Evolutionary conservation across 1,140 invertebrate species (phyloP), one percentile per base, ranked within the genome.

Genomic region (Anoplolepis gracilipes): DNA sequence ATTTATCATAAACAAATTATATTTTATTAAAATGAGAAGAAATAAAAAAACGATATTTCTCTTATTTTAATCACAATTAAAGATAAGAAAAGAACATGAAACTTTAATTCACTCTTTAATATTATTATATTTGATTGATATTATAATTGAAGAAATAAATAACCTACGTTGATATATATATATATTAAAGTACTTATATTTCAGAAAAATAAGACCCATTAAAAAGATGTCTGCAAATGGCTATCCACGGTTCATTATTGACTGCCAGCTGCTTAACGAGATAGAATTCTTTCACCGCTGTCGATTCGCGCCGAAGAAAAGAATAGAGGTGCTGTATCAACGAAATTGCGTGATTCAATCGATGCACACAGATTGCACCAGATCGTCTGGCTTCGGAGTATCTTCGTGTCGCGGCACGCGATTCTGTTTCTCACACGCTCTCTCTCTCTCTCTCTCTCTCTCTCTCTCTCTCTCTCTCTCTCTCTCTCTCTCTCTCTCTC

Each of bases 391-490:
- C n/a, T 19, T 33, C 67, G 67, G 25, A 25, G 30, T 30, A n/a
- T 59, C 39, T 10, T 61, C 25, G 42, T 53, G 7, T 19, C 46
- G 65, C 22, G 75, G 73, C 33, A 22, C 42, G 75, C 19, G 36
- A 25, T 72, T 33, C 46, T 87, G 70, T 88, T 87, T 59, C 72
- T 79, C 79, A 8, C 69, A 28, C 84, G 61, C 46, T 49, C 46
- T 49, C 84, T 72, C 70, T n/a, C n/a, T n/a, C n/a, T n/a, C n/a
- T n/a, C 46, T 49, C 46, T 49, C 84, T 72, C 70, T 33, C 46
- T 87, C 64, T 88, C 84, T 59, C 72, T 79, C 79, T 6, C 69
- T 22, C 84, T 57, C 46, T 49, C 46, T 49, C 84, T 72, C 70
- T 33, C 46, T 87, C 64, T 88, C 84, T 59, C 72, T 79, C 79